Base-by-base conservation (phyloP, 2,797 vertebrate genomes). In the Selene dorsalis region DNA sequence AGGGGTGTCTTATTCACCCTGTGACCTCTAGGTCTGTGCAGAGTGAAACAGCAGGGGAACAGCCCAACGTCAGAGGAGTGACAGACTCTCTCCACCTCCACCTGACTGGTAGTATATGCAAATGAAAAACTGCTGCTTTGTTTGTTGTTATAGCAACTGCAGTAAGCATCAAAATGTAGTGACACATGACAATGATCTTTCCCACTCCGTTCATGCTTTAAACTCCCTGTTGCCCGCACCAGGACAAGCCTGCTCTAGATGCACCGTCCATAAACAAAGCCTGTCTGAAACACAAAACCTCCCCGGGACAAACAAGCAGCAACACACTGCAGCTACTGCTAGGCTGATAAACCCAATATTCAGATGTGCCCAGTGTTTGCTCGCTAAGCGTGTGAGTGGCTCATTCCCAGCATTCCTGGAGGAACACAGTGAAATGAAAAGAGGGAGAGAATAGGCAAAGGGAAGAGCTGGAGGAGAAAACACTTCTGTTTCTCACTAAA, bases 71-170 rank as follows among this genome's bases (percentile, higher is more conserved):
- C 30, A 69, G 47, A 69, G 60, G 75, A 60, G 22, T 56, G 66
- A 39, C 60, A 60, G 70, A 48, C 68, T 56, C 39, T 55, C 69
- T 61, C 11, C 52, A 39, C 62, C 76, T 84, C 74, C 88, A 77
- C 88, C 38, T 55, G 52, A 80, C 69, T 66, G 41, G 53, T 66
- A 17, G n/a, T 48, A 73, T 75, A 73, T 72, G 82, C 79, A 92
- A 89, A 92, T 79, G 90, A 87, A 35, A 84, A 73, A 80, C 47
- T 45, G 53, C 53, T 70, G 84, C 79, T 86, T 85, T 91, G 87
- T 92, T 89, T 89, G 85, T 88, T 78, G 84, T 77, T 65, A 79
- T 88, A 69, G 87, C 78, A 91, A 91, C 92, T 45, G 48, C 39
- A 43, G 26, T 35, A 14, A 38, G 63, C 62, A 80, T 79, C 60